These are phyloP conservation scores for Bos taurus DNA, from an alignment of 2,113 vertebrate genomes.

Conservation along the genomic window ARS-UCD2.0 NC_037334.1:398001-398500, in stretches of 20 bases:
- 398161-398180: not conserved
- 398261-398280: not conserved
- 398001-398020: not conserved
- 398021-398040: not conserved
- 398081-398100: not conserved
- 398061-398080: not conserved
- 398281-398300: not conserved
- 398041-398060: not conserved
- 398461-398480: not conserved
- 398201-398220: not conserved
- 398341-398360: not conserved
- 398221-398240: not conserved
- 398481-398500: not conserved
- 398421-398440: not conserved
- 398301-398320: not conserved
- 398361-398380: not conserved
- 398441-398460: not conserved
- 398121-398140: not conserved
- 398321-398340: not conserved
- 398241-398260: not conserved
- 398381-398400: not conserved
- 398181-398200: not conserved
- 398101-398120: not conserved
- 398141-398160: not conserved
- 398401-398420: not conserved